Evolutionary conservation across 2,888 invertebrate species (phyloP).

Genomic region (Archips xylosteana): DNA sequence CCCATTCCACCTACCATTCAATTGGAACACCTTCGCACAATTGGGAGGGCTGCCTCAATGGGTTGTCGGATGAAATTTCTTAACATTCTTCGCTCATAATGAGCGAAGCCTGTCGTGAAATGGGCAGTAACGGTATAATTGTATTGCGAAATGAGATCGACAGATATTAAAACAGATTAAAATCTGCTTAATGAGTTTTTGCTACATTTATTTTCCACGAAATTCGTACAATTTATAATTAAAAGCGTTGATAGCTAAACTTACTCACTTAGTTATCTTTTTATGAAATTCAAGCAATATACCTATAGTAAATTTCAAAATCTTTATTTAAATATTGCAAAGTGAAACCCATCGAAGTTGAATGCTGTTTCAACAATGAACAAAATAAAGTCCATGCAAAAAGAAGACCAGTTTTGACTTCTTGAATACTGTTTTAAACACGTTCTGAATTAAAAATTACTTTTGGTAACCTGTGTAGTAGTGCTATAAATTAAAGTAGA

Average conservation of each 20-base stretch:
- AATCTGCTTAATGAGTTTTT: constrained; percentile 75
- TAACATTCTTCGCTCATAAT: constrained; percentile 82
- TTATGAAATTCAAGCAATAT: neutral
- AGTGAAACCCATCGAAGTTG: too few relatives aligned
- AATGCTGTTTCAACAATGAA: too few relatives aligned
- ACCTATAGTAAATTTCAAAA: too few relatives aligned
- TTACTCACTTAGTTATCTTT: neutral
- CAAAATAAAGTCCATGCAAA: too few relatives aligned
- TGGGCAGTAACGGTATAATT: constrained; percentile 83
- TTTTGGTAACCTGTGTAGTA: neutral
- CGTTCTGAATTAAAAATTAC: neutral
- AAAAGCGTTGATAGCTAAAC: constrained; percentile 8
- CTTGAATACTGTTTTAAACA: neutral
- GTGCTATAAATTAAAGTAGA: neutral
- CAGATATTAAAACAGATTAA: constrained; percentile 79
- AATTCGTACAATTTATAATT: constrained; percentile 56
- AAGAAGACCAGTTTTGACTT: too few relatives aligned
- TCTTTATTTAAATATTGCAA: too few relatives aligned
- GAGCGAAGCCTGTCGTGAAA: constrained; percentile 80
- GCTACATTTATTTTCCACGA: constrained; percentile 64
- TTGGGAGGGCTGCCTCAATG: constrained; percentile 83
- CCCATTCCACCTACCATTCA: constrained; percentile 80
- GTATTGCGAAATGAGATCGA: constrained; percentile 79
- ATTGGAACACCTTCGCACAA: constrained; percentile 84
- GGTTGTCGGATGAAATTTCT: constrained; percentile 85